phyloP scores from a whole-genome alignment of 2,888 invertebrate species.

The Parelbella ahira region DNA sequence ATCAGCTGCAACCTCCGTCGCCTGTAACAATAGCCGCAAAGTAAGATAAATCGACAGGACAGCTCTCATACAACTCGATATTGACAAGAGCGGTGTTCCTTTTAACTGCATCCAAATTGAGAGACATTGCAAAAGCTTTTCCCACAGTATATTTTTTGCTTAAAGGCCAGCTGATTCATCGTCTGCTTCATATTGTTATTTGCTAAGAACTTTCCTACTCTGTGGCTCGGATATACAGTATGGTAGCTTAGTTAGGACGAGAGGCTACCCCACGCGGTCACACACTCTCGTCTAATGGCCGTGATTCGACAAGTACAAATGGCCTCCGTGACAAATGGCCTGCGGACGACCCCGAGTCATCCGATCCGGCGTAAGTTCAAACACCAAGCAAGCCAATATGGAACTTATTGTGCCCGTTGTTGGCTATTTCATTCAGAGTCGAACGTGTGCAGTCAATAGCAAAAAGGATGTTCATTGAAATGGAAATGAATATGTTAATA shows the following conservation, averaged over 20 bases:
- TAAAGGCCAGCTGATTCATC: background rate
- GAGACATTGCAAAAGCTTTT: conserved; percentile 32
- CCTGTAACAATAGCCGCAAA: conserved; percentile 71
- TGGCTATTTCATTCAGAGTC: conserved; percentile 34
- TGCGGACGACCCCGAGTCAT: conserved; percentile 69
- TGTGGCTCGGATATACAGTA: conserved; percentile 44
- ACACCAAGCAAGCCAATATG: conserved; percentile 58
- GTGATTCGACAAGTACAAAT: conserved; percentile 82
- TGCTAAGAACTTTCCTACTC: conserved; percentile 38
- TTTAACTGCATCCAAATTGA: conserved; percentile 45
- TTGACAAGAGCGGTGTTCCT: conserved; percentile 64
- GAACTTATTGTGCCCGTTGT: conserved; percentile 48
- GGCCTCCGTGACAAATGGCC: conserved; percentile 78
- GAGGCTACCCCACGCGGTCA: conserved; percentile 72
- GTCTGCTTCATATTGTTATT: conserved; percentile 24
- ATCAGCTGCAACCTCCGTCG: conserved; percentile 65
- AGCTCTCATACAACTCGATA: conserved; percentile 67
- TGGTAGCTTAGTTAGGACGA: conserved; percentile 55
- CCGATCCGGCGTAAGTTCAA: conserved; percentile 62
- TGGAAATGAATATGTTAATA: conserved; percentile 38
- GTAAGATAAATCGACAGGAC: conserved; percentile 76
- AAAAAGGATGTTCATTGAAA: conserved; percentile 34
- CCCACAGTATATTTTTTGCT: conserved; percentile 32
- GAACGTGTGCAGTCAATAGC: conserved; percentile 31
- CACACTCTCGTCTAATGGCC: conserved; percentile 79